phyloP scores from a whole-genome alignment of 2,888 invertebrate genomes.

The Eupithecia dodoneata region DNA sequence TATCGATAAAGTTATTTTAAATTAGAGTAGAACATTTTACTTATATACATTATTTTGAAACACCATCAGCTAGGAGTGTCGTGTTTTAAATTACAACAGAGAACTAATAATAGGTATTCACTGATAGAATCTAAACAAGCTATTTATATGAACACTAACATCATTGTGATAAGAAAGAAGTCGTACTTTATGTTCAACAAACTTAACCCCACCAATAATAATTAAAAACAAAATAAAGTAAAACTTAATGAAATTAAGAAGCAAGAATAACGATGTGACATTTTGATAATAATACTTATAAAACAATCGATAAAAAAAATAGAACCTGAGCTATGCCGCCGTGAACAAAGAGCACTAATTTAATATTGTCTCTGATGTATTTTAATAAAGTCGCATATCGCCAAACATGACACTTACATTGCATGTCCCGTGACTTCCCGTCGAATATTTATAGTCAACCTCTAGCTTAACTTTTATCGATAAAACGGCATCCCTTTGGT shows the following conservation, averaged over 20 bases:
- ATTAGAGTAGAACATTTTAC: not conserved
- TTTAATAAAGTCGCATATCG: not conserved
- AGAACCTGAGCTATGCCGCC: not conserved
- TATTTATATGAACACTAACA: too few relatives aligned
- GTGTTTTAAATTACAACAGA: too few relatives aligned
- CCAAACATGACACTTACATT: slow-evolving; percentile 18
- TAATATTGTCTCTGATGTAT: not conserved
- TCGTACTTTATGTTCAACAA: not conserved
- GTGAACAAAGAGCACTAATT: not conserved
- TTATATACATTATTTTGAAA: too few relatives aligned
- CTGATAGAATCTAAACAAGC: too few relatives aligned
- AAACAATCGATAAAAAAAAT: not conserved
- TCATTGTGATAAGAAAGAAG: too few relatives aligned
- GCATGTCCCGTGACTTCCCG: slow-evolving; percentile 29
- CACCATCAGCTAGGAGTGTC: too few relatives aligned
- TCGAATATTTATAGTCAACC: slow-evolving; percentile 45
- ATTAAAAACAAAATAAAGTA: too few relatives aligned
- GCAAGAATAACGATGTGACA: not conserved
- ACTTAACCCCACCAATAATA: not conserved
- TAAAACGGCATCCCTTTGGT: slow-evolving; percentile 73
- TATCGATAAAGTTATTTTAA: slow-evolving; percentile 29
- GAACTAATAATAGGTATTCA: too few relatives aligned
- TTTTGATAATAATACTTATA: not conserved
- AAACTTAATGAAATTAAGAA: not conserved
- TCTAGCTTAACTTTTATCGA: slow-evolving; percentile 62